phyloP scores from a whole-genome alignment of 2,888 invertebrate genomes.

The Aphidoletes aphidimyza region DNA sequence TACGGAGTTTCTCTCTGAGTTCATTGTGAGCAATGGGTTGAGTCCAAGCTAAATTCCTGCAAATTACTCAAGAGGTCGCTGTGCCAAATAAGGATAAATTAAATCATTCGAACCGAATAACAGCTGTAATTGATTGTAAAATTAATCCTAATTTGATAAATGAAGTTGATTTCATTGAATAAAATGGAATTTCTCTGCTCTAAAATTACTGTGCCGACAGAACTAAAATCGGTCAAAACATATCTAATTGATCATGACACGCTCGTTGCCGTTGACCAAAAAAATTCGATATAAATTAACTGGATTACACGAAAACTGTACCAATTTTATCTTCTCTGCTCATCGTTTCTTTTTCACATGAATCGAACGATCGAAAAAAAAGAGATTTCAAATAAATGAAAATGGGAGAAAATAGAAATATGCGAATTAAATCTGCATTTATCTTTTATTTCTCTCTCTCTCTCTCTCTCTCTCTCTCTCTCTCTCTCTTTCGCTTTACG shows the following conservation, averaged over 20 bases:
- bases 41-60: neutral
- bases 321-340: neutral
- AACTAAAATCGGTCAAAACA: neutral
- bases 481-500: too few relatives aligned
- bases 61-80: conserved; percentile 8
- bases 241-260: neutral
- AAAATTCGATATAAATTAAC: conserved; percentile 39
- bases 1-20: neutral
- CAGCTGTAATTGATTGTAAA: too few relatives aligned
- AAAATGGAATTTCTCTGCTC: conserved; percentile 4
- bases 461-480: too few relatives aligned
- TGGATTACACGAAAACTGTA: neutral
- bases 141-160: neutral
- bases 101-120: neutral
- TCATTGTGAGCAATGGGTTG: conserved; percentile 4
- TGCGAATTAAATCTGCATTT: conserved; percentile 34
- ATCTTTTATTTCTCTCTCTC: too few relatives aligned
- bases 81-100: neutral
- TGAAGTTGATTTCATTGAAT: neutral
- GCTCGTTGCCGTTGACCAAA: neutral
- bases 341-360: neutral
- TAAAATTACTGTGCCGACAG: neutral
- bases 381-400: conserved; percentile 37
- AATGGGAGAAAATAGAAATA: conserved; percentile 11
- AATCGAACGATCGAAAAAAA: neutral